Percentiles rank a stretch among this genome's conserved stretches.
phyloP scores from a whole-genome alignment of 1,140 invertebrate species.

The Globodera ellingtonae region DNA sequence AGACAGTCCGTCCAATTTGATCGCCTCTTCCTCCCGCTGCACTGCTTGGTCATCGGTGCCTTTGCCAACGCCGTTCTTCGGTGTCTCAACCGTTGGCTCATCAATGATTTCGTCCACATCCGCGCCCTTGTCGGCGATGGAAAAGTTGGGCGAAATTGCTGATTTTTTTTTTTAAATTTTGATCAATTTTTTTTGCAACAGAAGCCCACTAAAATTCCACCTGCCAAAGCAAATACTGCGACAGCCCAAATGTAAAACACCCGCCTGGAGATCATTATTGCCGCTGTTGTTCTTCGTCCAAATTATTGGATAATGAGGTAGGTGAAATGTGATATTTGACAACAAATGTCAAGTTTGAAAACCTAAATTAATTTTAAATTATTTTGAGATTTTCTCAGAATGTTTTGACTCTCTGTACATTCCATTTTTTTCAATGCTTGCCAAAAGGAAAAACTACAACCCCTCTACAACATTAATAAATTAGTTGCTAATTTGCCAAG shows the following conservation, averaged over 20 bases:
- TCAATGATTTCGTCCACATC: constrained; percentile 32
- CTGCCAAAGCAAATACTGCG: constrained; percentile 15
- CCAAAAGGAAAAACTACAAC: no score
- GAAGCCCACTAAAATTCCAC: not conserved
- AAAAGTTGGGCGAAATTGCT: constrained; percentile 23
- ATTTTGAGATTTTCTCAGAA: no score
- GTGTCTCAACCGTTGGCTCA: constrained; percentile 55
- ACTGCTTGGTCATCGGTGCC: constrained; percentile 35
- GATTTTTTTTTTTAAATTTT: not conserved
- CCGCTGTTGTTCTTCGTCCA: not conserved
- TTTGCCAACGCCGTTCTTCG: constrained; percentile 26
- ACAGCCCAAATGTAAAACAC: constrained; percentile 14
- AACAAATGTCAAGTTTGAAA: not conserved
- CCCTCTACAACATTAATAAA: no score
- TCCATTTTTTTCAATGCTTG: no score
- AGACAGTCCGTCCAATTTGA: constrained; percentile 91
- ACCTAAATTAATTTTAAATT: not conserved
- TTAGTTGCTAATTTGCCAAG: no score
- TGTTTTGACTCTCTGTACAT: no score
- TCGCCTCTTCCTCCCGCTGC: constrained; percentile 84
- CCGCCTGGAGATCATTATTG: constrained; percentile 14
- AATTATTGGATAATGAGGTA: not conserved
- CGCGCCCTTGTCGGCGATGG: constrained; percentile 46
- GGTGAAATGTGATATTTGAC: not conserved
- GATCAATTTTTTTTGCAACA: not conserved